phyloP scores from a whole-genome alignment of 2,113 vertebrate species.

The Bos taurus region ARS-UCD2.0 NC_037334.1:47372501-47373000 shows the following conservation, averaged over 20 bases:
- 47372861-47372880: neutral
- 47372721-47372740: neutral
- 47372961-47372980: neutral
- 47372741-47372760: neutral
- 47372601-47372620: neutral
- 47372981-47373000: neutral
- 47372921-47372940: neutral
- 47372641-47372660: neutral
- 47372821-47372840: neutral
- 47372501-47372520: neutral
- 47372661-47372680: neutral
- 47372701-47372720: neutral
- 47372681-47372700: neutral
- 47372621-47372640: neutral
- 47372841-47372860: neutral
- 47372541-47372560: neutral
- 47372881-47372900: neutral
- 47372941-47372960: neutral
- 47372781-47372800: neutral
- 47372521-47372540: neutral
- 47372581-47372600: neutral
- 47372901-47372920: neutral
- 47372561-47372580: neutral
- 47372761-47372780: neutral
- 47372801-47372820: neutral